Evolutionary conservation across 2,113 vertebrate species (phyloP), one percentile per base, ranked within the genome.

Genomic region (Heterochromis multidens): DNA sequence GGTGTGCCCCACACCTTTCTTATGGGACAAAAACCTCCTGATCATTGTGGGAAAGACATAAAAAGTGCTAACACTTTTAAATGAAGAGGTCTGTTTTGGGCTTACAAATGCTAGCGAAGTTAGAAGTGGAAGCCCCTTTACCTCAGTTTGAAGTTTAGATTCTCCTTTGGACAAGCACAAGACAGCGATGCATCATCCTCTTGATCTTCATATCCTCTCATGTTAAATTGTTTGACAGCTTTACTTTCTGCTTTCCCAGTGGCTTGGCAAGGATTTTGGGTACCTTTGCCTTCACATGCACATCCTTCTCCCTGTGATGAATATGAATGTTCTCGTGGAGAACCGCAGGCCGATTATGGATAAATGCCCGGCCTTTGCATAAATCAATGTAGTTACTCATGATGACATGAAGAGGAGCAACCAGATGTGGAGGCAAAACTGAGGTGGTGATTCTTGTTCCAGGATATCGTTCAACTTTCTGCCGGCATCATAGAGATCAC

Each of bases 381-480:
- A 87, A 86, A 90, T 91, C 88, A 90, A 1, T 54, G 65, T 43
- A 81, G 58, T 83, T 88, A 84, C n/a, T 90, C 82, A 79, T 23
- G 77, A 89, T 88, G 83, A 91, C 79, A 77, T 82, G 80, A 89
- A 80, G 78, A 92, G 63, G 43, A 89, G 79, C 81, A 77, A 54
- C 88, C 93, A 91, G 89, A 94, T 94, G 90, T 91, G 35, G 37
- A 84, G 62, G 46, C 60, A 77, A 61, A 72, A 77, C 70, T 2
- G 63, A 81, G 40, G 72, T 89, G 80, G 74, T 65, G 59, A 65
- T 80, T 84, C 79, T 65, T 87, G 88, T 87, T 89, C 89, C 89
- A 88, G 82, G 85, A 89, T 83, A 79, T 82, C 82, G 83, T 90
- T 92, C 72, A 92, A 43, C 82, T 90, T 89, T 60, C 83, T 87